Evolutionary conservation across 2,797 vertebrate species (phyloP).

Genomic region (Cossypha niveicapilla): DNA sequence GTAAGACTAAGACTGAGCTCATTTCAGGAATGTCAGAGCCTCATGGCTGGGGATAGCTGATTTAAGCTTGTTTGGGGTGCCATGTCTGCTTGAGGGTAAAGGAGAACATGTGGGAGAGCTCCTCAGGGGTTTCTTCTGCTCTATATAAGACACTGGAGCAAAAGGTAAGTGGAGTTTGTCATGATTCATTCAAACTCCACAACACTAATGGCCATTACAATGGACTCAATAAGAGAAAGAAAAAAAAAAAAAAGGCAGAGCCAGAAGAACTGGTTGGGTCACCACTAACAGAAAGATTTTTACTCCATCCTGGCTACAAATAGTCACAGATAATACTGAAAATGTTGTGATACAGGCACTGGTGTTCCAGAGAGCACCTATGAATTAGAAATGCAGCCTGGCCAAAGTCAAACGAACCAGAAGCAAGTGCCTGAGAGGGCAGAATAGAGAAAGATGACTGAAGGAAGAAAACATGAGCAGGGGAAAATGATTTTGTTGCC

Average conservation of each 20-base stretch:
- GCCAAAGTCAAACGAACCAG: background rate
- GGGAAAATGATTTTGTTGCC: background rate
- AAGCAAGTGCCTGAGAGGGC: background rate
- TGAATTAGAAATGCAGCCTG: background rate
- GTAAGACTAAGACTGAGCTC: background rate
- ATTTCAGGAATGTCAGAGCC: background rate
- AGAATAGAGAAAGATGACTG: background rate
- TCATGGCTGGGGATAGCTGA: background rate
- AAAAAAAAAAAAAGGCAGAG: background rate
- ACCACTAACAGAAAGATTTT: background rate
- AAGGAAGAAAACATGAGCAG: background rate
- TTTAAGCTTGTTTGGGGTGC: background rate
- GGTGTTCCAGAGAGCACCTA: rapidly evolving
- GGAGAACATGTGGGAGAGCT: background rate
- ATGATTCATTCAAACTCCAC: background rate
- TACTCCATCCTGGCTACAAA: background rate
- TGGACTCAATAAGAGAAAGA: background rate
- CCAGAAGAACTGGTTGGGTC: background rate
- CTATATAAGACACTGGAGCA: background rate
- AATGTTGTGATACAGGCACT: background rate
- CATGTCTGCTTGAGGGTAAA: background rate
- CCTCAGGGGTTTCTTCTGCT: background rate
- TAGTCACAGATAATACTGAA: background rate
- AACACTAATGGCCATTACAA: background rate
- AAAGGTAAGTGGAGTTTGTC: background rate